A percentile compares a stretch with the other conserved stretches of the same genome.
phyloP scores from a whole-genome alignment of 1,140 invertebrate genomes.

The Drosophila ficusphila region DNA sequence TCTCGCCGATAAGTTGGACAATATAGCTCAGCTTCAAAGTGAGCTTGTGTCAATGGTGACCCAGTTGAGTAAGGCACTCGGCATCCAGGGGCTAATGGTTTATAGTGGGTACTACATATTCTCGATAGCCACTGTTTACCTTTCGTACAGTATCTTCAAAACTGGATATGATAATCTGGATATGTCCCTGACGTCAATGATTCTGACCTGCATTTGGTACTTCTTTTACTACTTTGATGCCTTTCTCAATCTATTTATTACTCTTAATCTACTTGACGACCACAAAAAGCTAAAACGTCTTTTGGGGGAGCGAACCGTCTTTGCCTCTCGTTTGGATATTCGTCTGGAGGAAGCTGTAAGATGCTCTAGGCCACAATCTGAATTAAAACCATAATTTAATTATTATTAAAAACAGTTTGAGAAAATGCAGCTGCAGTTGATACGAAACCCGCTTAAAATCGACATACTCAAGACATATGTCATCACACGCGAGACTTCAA shows the following conservation, averaged over 20 bases:
- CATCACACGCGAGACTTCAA: no score
- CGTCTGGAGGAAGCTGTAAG: conserved; percentile 22
- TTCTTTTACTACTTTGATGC: conserved; percentile 16
- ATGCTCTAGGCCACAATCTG: no score
- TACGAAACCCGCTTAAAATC: no score
- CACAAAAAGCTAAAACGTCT: not conserved
- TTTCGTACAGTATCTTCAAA: conserved; percentile 4
- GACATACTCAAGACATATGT: no score
- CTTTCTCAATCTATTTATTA: not conserved
- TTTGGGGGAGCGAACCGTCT: conserved; percentile 15
- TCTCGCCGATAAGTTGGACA: conserved; percentile 24
- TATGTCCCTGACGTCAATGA: not conserved
- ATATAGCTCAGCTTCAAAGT: conserved; percentile 5
- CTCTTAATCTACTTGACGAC: conserved; percentile 1
- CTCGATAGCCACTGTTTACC: not conserved
- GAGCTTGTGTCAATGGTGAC: conserved; percentile 1
- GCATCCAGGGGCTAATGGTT: conserved; percentile 8
- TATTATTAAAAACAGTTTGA: not conserved
- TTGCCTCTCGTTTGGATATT: conserved; percentile 8
- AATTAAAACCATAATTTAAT: no score
- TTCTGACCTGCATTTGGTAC: not conserved
- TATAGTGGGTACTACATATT: conserved; percentile 7
- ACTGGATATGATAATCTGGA: not conserved
- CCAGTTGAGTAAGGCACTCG: not conserved
- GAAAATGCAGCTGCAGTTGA: no score